Percentiles rank a stretch among this genome's conserved stretches.
phyloP scores from a whole-genome alignment of 23 tunicate species.

The Phallusia fumigata region DNA sequence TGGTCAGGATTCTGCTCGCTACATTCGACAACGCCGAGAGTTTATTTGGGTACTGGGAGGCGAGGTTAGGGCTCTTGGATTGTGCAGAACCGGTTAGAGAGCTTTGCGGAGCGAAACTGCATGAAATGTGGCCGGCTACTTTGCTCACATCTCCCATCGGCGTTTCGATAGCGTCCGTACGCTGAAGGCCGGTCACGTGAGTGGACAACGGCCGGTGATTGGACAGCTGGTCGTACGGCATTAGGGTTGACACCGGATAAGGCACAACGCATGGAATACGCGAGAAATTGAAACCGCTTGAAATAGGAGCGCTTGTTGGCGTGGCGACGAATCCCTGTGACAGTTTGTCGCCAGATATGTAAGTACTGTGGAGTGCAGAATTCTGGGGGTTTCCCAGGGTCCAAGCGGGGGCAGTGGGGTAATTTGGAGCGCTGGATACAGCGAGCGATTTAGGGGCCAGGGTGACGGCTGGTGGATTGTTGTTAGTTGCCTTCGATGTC shows the following conservation, averaged over 20 bases:
- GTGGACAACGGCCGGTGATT: neutral
- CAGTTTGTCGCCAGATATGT: neutral
- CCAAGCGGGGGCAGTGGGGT: neutral
- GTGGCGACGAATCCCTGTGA: neutral
- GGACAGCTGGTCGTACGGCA: neutral
- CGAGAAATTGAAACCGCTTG: neutral
- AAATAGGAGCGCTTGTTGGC: neutral
- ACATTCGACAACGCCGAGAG: conserved; percentile 45
- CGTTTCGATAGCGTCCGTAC: neutral
- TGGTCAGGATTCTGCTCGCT: conserved; percentile 28
- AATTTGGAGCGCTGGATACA: neutral
- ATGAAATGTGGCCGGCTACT: neutral
- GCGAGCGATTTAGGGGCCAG: neutral
- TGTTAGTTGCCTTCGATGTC: too few relatives aligned
- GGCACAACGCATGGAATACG: neutral
- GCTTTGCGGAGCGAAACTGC: neutral
- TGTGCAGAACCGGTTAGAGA: too few relatives aligned
- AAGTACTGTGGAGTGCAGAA: neutral
- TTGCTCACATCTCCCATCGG: neutral
- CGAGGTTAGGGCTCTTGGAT: neutral
- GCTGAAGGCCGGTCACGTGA: conserved; percentile 5
- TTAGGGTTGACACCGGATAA: neutral
- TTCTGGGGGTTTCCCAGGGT: neutral
- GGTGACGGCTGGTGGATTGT: too few relatives aligned
- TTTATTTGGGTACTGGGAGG: neutral